Conservation (phyloP, 2,113 vertebrate species). For the Sphyrna mokarran region DNA sequence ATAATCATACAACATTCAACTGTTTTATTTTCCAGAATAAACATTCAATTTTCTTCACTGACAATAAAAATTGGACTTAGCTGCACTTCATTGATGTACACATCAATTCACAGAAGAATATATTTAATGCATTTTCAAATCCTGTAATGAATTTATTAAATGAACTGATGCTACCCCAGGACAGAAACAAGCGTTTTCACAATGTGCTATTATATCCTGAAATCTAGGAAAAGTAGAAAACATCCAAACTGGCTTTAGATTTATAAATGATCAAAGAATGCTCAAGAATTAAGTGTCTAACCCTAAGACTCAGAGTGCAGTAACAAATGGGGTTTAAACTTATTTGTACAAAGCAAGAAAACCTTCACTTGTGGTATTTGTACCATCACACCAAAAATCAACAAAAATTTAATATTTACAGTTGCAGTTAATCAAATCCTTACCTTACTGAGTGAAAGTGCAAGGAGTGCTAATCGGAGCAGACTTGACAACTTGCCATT, state of each 20-base stretch:
- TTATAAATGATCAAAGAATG: background rate
- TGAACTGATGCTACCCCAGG: background rate
- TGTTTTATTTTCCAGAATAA: background rate
- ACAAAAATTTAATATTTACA: background rate
- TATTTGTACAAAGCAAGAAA: background rate
- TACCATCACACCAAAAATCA: background rate
- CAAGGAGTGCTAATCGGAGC: conserved; percentile 74
- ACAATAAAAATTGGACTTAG: background rate
- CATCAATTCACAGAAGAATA: background rate
- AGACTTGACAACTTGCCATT: conserved; percentile 76
- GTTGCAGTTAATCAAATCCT: conserved; percentile 42
- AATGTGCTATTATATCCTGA: background rate
- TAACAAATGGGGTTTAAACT: background rate
- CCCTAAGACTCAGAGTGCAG: background rate
- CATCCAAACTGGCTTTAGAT: background rate
- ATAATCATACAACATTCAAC: background rate
- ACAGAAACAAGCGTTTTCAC: background rate
- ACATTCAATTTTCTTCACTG: background rate
- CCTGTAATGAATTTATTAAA: background rate
- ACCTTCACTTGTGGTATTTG: background rate
- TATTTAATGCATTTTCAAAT: background rate
- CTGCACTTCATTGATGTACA: background rate
- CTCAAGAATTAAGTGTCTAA: background rate
- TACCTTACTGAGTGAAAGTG: conserved; percentile 76
- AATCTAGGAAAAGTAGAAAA: background rate